These are phyloP conservation scores for Dinoponera quadriceps DNA, from an alignment of 1,140 invertebrate genomes.

Conservation along the genomic window DNA sequence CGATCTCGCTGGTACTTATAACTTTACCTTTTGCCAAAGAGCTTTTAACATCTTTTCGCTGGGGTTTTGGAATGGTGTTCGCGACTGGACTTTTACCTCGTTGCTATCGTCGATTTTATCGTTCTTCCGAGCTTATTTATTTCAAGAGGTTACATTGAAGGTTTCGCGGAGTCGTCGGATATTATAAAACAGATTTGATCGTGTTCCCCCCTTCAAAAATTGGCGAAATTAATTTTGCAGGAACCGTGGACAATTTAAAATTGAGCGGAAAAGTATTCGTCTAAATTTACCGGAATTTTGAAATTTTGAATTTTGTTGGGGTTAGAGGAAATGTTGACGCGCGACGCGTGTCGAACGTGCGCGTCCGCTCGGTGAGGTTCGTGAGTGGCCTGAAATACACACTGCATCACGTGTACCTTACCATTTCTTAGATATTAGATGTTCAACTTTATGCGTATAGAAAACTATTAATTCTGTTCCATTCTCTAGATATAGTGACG, in stretches of 20 bases:
- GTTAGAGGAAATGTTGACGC: not conserved
- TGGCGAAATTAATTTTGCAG: not conserved
- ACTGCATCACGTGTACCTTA: no score
- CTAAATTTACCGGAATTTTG: slow-evolving; percentile 3
- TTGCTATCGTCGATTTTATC: slow-evolving; percentile 8
- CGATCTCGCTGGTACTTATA: slow-evolving; percentile 12
- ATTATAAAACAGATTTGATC: not conserved
- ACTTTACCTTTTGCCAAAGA: slow-evolving; percentile 63
- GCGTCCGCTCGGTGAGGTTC: not conserved
- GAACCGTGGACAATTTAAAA: not conserved
- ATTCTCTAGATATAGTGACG: no score
- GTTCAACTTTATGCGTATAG: no score
- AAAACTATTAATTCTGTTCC: no score
- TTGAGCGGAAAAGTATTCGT: not conserved
- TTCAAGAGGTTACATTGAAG: not conserved
- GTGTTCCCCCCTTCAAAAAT: not conserved
- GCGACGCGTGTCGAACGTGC: not conserved
- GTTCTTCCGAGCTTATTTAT: not conserved
- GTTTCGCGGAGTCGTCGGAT: slow-evolving; percentile 6
- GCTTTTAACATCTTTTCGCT: slow-evolving; percentile 44
- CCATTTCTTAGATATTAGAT: no score
- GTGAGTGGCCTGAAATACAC: no score
- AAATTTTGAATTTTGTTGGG: no score
- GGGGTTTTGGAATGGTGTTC: slow-evolving; percentile 4
- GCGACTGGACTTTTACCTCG: slow-evolving; percentile 21